Conservation (phyloP, 2,888 invertebrate species). For the Theodoxus fluviatilis region DNA sequence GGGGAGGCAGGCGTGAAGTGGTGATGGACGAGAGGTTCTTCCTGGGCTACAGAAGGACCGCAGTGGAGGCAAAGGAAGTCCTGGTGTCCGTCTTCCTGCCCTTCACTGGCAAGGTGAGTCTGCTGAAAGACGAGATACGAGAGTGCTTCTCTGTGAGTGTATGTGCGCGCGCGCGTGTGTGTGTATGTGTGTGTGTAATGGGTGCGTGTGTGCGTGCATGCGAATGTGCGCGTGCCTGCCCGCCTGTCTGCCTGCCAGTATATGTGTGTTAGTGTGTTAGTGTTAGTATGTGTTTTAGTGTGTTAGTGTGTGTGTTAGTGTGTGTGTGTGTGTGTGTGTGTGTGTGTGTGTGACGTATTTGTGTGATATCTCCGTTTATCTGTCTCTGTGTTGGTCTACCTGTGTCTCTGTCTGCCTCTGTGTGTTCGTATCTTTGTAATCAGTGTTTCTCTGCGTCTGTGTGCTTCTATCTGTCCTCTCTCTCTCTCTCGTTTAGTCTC, state of each 20-base stretch:
- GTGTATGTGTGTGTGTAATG: no score
- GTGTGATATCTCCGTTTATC: constrained; percentile 1
- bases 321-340: no score
- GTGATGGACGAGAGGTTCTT: constrained; percentile 82
- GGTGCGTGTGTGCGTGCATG: no score
- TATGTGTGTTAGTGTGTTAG: no score
- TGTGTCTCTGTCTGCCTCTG: constrained; percentile 9
- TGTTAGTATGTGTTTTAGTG: no score
- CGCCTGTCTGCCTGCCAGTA: no score
- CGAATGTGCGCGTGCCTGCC: no score
- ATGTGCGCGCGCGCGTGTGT: no score
- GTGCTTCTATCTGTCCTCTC: no score
- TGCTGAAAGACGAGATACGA: background rate
- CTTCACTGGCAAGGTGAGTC: constrained; percentile 65
- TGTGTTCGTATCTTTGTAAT: constrained; percentile 1
- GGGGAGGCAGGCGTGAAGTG: constrained; percentile 64
- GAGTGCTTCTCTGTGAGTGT: background rate
- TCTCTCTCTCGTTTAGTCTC: background rate
- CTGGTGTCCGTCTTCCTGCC: constrained; percentile 84
- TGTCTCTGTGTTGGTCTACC: background rate
- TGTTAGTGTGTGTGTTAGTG: no score
- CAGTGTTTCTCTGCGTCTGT: background rate
- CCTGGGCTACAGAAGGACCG: constrained; percentile 82
- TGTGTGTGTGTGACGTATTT: background rate
- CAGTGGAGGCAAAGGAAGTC: constrained; percentile 78